Percentiles rank a stretch among this genome's conserved stretches.
Evolutionary conservation across 2,797 vertebrate species (phyloP).

Genomic region (Taeniopygia guttata): DNA sequence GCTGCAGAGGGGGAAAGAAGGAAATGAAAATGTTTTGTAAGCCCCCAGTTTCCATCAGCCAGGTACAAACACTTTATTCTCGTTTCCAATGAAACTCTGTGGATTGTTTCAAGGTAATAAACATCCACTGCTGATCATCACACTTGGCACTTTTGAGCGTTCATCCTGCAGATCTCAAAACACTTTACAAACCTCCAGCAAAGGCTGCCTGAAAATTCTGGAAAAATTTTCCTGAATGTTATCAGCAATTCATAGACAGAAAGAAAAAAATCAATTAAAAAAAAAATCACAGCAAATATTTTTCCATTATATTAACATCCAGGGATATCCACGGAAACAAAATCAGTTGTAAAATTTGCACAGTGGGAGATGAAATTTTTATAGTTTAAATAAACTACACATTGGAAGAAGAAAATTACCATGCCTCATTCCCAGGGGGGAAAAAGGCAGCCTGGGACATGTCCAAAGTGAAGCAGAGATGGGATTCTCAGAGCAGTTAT

Average conservation of each 20-base stretch:
- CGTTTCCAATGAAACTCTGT: background rate
- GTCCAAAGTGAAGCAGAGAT: background rate
- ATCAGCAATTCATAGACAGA: background rate
- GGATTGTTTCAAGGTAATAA: background rate
- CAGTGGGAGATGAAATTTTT: background rate
- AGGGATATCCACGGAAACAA: background rate
- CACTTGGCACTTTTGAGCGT: background rate
- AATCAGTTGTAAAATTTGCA: background rate
- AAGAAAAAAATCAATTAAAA: too few relatives aligned
- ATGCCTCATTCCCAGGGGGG: background rate
- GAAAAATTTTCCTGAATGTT: background rate
- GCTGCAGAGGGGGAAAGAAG: background rate
- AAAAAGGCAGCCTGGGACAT: background rate
- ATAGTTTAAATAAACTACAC: background rate
- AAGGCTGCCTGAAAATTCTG: background rate
- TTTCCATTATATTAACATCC: background rate
- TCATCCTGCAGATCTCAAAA: background rate
- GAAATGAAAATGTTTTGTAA: background rate
- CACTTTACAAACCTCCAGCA: background rate
- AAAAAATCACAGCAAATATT: background rate
- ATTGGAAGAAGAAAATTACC: background rate
- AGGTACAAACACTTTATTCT: background rate
- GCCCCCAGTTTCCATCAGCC: background rate
- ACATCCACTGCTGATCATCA: background rate
- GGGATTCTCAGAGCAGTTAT: background rate